phyloP scores from a whole-genome alignment of 2,888 invertebrate genomes.

The Harpalus rufipes region DNA sequence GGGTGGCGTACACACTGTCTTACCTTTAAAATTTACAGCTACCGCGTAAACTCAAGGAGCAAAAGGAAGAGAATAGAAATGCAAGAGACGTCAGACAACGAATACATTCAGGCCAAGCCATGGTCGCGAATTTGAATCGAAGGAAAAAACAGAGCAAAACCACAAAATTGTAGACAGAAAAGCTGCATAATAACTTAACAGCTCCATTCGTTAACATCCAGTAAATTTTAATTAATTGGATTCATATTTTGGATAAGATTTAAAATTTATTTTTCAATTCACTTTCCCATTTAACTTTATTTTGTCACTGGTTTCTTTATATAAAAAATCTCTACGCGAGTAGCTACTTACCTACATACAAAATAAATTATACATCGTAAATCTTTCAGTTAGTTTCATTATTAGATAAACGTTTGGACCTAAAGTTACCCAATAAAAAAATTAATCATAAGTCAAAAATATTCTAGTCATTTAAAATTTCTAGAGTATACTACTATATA shows the following conservation, averaged over 20 bases:
- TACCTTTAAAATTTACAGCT: constrained; percentile 64
- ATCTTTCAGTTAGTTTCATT: too few relatives aligned
- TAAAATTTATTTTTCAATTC: neutral
- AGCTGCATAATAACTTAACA: neutral
- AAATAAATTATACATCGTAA: too few relatives aligned
- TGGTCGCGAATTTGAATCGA: constrained; percentile 40
- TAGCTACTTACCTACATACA: too few relatives aligned
- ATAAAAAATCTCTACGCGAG: neutral
- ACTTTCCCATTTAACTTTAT: constrained; percentile 27
- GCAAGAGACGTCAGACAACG: constrained; percentile 48
- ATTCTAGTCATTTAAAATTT: too few relatives aligned
- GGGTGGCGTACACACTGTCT: constrained; percentile 64
- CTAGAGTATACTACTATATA: too few relatives aligned
- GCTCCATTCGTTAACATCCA: constrained; percentile 8
- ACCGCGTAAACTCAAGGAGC: constrained; percentile 53
- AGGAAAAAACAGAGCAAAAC: neutral
- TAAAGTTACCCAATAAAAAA: too few relatives aligned
- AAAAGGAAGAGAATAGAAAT: constrained; percentile 44
- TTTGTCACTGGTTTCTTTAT: neutral
- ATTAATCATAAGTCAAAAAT: too few relatives aligned
- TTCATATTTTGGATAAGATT: constrained; percentile 19
- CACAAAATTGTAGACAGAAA: constrained; percentile 14
- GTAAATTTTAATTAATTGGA: constrained; percentile 41
- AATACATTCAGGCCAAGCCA: constrained; percentile 52
- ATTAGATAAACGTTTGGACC: too few relatives aligned